A percentile compares a stretch with the other conserved stretches of the same genome.
These are phyloP conservation scores for Uropetala carovei DNA, from an alignment of 2,888 invertebrate species.

Conservation along the genomic window DNA sequence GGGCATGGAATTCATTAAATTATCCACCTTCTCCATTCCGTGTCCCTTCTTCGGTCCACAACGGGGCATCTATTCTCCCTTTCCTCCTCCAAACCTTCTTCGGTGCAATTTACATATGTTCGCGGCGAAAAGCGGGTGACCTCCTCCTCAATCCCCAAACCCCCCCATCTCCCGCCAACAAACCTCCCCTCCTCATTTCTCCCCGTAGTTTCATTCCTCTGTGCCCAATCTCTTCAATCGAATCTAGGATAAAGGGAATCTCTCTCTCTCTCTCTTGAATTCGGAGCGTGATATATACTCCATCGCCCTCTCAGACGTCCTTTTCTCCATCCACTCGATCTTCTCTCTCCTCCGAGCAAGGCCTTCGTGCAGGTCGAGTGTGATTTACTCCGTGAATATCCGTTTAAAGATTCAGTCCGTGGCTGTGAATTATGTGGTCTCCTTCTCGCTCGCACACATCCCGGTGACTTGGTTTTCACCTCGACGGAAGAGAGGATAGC, in stretches of 20 bases:
- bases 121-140: neutral
- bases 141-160: neutral
- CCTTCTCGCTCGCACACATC: neutral
- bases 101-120: neutral
- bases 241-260: conserved; percentile 50
- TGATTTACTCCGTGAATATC: conserved; percentile 58
- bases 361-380: neutral
- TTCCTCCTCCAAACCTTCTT: neutral
- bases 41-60: neutral
- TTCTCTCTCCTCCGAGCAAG: neutral
- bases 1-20: neutral
- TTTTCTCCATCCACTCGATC: conserved; percentile 45
- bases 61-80: neutral
- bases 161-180: neutral
- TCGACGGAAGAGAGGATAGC: neutral
- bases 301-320: neutral
- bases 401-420: conserved; percentile 51
- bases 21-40: neutral
- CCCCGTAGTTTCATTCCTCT: neutral
- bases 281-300: conserved; percentile 55
- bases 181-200: neutral
- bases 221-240: conserved; percentile 59
- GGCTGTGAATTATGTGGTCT: conserved; percentile 57
- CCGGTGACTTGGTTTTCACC: conserved; percentile 24
- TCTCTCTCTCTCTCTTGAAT: neutral